Evolutionary conservation across 2,797 vertebrate genomes (phyloP).

Genomic region (Okamejei kenojei): DNA sequence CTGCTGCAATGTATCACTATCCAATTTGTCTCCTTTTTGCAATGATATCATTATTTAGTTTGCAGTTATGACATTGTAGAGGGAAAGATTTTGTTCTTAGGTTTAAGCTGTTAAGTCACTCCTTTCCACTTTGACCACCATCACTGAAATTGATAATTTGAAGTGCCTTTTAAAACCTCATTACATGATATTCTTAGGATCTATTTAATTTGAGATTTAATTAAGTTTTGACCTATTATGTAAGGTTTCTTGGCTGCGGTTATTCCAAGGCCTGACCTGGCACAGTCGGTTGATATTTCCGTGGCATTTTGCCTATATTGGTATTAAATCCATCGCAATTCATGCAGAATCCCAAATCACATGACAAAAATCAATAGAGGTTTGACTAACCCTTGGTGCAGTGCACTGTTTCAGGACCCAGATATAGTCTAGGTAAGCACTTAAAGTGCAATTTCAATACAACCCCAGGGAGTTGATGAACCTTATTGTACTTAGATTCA

Average conservation of each 20-base stretch:
- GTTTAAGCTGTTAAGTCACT: background rate
- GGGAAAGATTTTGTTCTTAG: background rate
- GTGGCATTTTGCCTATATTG: background rate
- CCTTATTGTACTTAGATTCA: background rate
- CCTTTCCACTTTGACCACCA: background rate
- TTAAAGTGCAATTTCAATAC: background rate
- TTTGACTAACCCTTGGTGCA: background rate
- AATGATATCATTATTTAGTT: background rate
- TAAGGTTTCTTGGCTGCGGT: background rate
- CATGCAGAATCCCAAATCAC: background rate
- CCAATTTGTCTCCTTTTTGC: background rate
- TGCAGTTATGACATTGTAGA: no score
- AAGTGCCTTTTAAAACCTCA: background rate
- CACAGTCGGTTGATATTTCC: background rate
- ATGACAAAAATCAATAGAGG: background rate
- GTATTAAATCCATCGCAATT: background rate
- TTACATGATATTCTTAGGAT: background rate
- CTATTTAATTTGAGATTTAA: background rate
- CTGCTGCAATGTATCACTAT: background rate
- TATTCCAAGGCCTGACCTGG: background rate
- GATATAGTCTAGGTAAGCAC: background rate
- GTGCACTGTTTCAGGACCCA: background rate
- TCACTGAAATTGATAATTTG: background rate
- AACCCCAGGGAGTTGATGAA: background rate
- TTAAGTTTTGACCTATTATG: background rate